Conservation (phyloP, 2,888 invertebrate genomes). For the Cybosia mesomella region DNA sequence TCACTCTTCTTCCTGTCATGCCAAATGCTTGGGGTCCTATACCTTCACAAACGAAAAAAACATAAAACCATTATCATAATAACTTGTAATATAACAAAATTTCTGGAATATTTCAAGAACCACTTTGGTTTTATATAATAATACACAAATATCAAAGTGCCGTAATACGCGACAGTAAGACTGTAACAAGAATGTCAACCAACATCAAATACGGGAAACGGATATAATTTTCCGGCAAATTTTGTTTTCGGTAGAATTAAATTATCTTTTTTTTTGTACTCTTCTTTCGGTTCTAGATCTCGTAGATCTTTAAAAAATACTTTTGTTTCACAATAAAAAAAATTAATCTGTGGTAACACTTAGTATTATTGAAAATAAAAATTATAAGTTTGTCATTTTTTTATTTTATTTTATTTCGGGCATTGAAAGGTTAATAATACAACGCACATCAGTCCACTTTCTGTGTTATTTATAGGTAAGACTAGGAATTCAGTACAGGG, state of each 20-base stretch:
- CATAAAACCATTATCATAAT: no score
- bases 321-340: constrained; percentile 11
- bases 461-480: no score
- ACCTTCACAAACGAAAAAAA: no score
- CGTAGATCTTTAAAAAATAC: constrained; percentile 8
- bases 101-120: no score
- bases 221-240: constrained; percentile 31
- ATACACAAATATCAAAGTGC: neutral
- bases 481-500: no score
- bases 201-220: constrained; percentile 22
- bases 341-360: neutral
- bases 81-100: no score
- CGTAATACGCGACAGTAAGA: neutral
- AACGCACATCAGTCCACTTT: no score
- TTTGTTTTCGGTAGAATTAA: constrained; percentile 33
- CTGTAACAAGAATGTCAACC: constrained; percentile 8
- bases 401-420: no score
- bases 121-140: neutral
- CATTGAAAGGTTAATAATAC: no score
- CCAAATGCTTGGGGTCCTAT: no score
- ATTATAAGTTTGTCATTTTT: neutral
- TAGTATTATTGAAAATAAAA: neutral
- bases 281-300: constrained; percentile 5
- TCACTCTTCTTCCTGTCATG: no score
- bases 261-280: constrained; percentile 27